Evolutionary conservation across 2,888 invertebrate species (phyloP).

Genomic region (Tenthredo livida): DNA sequence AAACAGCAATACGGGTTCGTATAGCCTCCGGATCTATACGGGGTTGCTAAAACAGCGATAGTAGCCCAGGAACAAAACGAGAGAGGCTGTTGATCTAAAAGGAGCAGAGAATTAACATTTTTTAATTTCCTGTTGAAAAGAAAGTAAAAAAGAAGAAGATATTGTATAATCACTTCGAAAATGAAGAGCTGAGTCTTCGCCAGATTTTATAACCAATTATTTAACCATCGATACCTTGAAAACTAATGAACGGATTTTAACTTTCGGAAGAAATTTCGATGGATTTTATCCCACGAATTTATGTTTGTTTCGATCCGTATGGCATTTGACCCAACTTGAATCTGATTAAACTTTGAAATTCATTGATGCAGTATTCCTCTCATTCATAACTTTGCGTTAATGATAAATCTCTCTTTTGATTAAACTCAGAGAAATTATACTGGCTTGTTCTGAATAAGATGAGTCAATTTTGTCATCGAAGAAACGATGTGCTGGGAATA

Average conservation of each 20-base stretch:
- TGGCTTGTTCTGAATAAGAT: neutral
- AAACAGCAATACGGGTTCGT: neutral
- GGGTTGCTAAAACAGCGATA: neutral
- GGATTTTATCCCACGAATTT: too few species aligned
- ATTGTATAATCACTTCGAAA: neutral
- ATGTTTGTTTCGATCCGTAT: too few species aligned
- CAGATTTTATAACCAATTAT: neutral
- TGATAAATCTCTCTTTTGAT: neutral
- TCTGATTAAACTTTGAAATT: too few species aligned
- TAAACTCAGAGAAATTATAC: neutral
- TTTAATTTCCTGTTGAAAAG: neutral
- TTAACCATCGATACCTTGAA: neutral
- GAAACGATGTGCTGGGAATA: neutral
- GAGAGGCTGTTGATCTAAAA: neutral
- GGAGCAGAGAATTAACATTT: neutral
- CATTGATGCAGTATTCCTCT: too few species aligned
- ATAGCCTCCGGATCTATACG: neutral
- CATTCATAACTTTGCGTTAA: too few species aligned
- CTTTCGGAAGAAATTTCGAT: neutral
- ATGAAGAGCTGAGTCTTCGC: neutral
- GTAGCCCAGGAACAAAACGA: neutral
- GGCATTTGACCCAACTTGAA: too few species aligned
- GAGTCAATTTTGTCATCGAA: neutral
- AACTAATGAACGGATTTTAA: neutral
- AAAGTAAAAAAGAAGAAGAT: neutral